These are phyloP conservation scores for Heliconius aoede DNA, from an alignment of 2,888 invertebrate species.

Conservation along the genomic window DNA sequence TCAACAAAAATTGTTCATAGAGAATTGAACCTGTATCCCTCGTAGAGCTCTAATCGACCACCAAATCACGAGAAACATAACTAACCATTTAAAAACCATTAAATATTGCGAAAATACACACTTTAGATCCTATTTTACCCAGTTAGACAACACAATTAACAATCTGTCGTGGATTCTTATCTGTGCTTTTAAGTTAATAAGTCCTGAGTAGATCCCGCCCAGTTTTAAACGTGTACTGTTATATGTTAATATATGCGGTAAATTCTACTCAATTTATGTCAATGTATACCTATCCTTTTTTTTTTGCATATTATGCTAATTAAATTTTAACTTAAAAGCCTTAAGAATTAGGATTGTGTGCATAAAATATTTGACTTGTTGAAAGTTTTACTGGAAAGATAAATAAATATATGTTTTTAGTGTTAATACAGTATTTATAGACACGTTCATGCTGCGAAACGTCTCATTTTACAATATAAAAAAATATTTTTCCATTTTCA, in stretches of 20 bases:
- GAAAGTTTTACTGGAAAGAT: background rate
- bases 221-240: conserved; percentile 30
- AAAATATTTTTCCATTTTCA: too few species aligned
- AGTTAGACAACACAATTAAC: conserved; percentile 10
- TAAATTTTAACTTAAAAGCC: background rate
- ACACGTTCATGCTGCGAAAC: too few species aligned
- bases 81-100: background rate
- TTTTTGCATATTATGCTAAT: background rate
- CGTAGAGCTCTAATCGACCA: background rate
- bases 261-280: background rate
- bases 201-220: conserved; percentile 32
- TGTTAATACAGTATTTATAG: too few species aligned
- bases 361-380: background rate
- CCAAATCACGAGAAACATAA: background rate
- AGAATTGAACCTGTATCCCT: background rate
- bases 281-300: background rate
- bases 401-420: too few species aligned
- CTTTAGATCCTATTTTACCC: background rate
- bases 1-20: background rate
- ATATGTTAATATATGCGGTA: conserved; percentile 29
- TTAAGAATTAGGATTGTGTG: background rate
- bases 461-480: too few species aligned
- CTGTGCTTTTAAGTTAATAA: conserved; percentile 40
- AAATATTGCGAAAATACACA: conserved; percentile 1
- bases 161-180: conserved; percentile 31